phyloP scores from a whole-genome alignment of 2,888 invertebrate species.

The Teleogryllus oceanicus region DNA sequence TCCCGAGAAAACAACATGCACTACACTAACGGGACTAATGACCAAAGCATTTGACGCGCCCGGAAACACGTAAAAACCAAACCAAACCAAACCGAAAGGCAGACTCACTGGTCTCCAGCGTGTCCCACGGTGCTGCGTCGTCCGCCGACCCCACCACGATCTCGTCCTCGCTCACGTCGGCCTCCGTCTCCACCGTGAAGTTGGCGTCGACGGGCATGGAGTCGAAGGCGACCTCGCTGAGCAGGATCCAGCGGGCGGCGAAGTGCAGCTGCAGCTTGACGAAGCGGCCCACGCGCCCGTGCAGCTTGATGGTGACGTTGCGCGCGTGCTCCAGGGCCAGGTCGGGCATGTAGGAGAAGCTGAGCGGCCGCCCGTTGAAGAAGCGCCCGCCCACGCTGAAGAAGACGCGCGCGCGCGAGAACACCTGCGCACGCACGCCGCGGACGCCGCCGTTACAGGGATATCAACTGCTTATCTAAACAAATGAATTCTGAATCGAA shows the following conservation, averaged over 20 bases:
- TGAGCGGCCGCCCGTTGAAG: constrained; percentile 55
- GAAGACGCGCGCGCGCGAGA: constrained; percentile 61
- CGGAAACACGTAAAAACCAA: no score
- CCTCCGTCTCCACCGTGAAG: constrained; percentile 52
- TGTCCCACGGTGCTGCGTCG: constrained; percentile 51
- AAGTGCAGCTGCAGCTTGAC: constrained; percentile 63
- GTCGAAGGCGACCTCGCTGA: constrained; percentile 65
- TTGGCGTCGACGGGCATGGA: constrained; percentile 52
- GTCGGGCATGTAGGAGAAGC: constrained; percentile 60
- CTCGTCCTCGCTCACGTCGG: constrained; percentile 52
- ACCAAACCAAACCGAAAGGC: no score
- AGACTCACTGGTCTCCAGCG: constrained; percentile 58
- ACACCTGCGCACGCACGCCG: constrained; percentile 52
- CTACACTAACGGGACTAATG: no score
- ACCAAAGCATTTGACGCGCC: no score
- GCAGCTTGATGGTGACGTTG: constrained; percentile 64
- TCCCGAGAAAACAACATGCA: no score
- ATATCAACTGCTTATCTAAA: no score
- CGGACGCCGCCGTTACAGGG: no score
- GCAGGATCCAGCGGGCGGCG: constrained; percentile 66
- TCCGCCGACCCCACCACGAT: constrained; percentile 52
- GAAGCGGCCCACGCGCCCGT: constrained; percentile 57
- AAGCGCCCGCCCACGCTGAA: constrained; percentile 60
- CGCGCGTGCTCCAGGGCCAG: constrained; percentile 61
- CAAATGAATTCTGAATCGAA: no score